These are phyloP conservation scores for Andrena hattorfiana DNA, from an alignment of 2,888 invertebrate species.

Conservation along the genomic window DNA sequence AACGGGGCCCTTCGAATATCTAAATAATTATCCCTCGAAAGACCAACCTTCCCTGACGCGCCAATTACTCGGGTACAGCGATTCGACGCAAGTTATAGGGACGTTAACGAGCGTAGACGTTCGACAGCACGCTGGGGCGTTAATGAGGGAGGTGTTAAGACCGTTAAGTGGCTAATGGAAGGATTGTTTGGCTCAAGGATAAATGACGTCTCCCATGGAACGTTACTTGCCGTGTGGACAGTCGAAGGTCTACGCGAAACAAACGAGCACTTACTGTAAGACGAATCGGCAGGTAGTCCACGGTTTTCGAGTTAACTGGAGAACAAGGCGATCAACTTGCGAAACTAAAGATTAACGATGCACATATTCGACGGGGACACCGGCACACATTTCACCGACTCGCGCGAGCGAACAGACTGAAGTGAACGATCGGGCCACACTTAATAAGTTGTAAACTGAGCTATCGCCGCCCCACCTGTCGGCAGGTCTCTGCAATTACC, in stretches of 20 bases:
- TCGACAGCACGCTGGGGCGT: background rate
- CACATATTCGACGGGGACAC: slow-evolving; percentile 53
- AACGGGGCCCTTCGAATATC: too few species aligned
- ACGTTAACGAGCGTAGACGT: background rate
- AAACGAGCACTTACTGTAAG: slow-evolving; percentile 53
- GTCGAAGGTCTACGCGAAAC: background rate
- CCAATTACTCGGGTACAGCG: background rate
- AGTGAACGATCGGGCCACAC: slow-evolving; percentile 25
- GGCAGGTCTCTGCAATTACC: background rate
- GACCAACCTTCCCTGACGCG: background rate
- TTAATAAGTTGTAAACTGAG: slow-evolving; percentile 19
- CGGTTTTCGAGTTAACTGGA: background rate
- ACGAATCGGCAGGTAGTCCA: slow-evolving; percentile 19
- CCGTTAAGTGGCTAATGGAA: background rate
- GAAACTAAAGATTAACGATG: slow-evolving; percentile 52
- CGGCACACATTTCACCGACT: slow-evolving; percentile 54
- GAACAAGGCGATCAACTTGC: slow-evolving; percentile 28
- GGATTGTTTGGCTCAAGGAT: slow-evolving; percentile 2
- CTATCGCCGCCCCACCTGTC: slow-evolving; percentile 14
- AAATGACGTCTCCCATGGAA: background rate
- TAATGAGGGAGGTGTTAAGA: background rate
- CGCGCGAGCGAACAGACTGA: slow-evolving; percentile 29
- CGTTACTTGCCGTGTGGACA: background rate
- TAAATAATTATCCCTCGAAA: background rate
- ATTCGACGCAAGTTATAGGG: slow-evolving; percentile 7